Base-by-base conservation (phyloP, 1,140 invertebrate genomes). In the Bombus soroeensis region DNA sequence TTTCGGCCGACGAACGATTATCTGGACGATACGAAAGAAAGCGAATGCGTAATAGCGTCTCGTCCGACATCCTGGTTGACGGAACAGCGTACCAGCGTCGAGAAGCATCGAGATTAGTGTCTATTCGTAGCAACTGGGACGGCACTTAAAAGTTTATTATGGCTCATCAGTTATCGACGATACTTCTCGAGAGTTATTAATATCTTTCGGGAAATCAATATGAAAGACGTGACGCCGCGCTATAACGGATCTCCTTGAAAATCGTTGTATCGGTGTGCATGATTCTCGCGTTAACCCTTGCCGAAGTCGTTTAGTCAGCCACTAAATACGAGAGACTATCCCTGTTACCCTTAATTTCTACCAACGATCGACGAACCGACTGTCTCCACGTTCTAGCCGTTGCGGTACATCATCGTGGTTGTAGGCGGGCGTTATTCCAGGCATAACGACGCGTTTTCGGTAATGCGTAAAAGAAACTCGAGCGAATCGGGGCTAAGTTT, bases 161-260 rank as follows among this genome's bases (percentile, higher is more conserved):
- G 77, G 83, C 83, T 85, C 76, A 73, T 85, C 83, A 64, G 83
- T 85, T 85, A 85, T 85, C 83, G 83, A 80, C 83, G 83, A 80
- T 85, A 85, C 83, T 85, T 85, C 77, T 85, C 83, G 18, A 80
- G 83, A 72, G 83, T 85, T 85, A 85, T 85, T 85, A 85, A 85
- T 85, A 85, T 70, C 83, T 85, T 85, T 85, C 76, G 83, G 76
- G 53, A 80, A 85, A 85, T 85, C 83, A 80, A 85, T 85, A 85
- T 80, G 77, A 85, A 62, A 80, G 83, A 85, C 83, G 83, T 73
- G 77, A 80, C 77, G 83, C 32, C 76, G 53, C 66, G 76, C 68
- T 43, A 62, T 41, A 53, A 79, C 73, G 66, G 64, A 57, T 59
- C 74, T 75, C 66, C 76, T 84, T 80, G 83, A 85, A 85, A 85